Evolutionary conservation across 1,140 invertebrate genomes (phyloP), one percentile per base, ranked within the genome.

Genomic region (Tenebrio molitor): DNA sequence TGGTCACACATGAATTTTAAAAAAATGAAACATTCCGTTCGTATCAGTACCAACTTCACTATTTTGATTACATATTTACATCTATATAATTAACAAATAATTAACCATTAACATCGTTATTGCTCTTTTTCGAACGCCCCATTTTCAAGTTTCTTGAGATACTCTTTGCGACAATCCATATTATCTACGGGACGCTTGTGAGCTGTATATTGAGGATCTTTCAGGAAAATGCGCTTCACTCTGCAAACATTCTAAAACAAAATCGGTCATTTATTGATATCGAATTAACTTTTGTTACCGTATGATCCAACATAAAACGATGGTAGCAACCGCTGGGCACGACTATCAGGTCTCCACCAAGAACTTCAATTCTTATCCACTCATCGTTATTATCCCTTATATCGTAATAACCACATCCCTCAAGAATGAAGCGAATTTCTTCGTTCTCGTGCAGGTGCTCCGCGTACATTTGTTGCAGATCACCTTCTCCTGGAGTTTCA

Each of bases 401-500:
- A 85, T 98, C 97, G 85, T 98, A 99, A 83, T 97, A 99, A 0
- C 97, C 96, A 63, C 89, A 92, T 25, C 95, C 96, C 50, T 91
- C 91, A 12, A 94, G 69, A 42, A 96, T 85, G 33, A 95, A 89
- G 42, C 97, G 89, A 74, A 98, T 97, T 86, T 99, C 97, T 82
- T 99, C 97, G 85, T 99, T 97, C 1, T 92, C 91, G 81, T 99
- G 97, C 44, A 99, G 85, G 85, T 99, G 97, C 82, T 99, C 97
- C 1, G 88, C 89, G 78, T 90, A 97, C 82, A 99, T 98, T 4
- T 86, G 88, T 81, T 95, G 95, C 1, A 98, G 79, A 88, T 95
- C 96, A 76, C 92, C 90, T 73, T 96, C 93, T 83, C 96, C 53
- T 23, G 71, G 64, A 53, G 67, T 72, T 34, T 75, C 69, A n/a